Base-by-base conservation (phyloP, 2,888 invertebrate genomes). In the Zaprionus bogoriensis region DNA sequence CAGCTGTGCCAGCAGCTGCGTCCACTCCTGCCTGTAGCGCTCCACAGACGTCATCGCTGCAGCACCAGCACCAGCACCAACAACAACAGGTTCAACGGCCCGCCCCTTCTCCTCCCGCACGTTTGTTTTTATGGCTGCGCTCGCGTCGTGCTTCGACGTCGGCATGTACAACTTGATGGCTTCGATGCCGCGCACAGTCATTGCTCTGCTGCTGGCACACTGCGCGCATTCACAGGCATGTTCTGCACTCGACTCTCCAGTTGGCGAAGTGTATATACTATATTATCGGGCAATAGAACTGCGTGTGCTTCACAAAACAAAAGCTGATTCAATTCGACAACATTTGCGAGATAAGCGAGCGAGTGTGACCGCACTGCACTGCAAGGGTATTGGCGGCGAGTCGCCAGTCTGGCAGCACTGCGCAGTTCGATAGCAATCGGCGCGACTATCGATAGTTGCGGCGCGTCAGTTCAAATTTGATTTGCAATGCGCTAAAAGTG, bases 1-100 rank as follows among this genome's bases (percentile, higher is more conserved):
- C 90, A 93, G 64, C 23, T 69, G 78, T 39, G 63, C 55, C n/a
- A 90, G 63, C 12, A 91, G 67, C 46, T 87, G 81, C 3, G 55
- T 54, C 91, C 91, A 91, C 61, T 91, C 91, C 39, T 86, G 83
- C 30, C 90, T 82, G 62, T 90, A 90, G 28, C 89, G 89, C 17
- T 90, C 90, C 27, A 89, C 87, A 6, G 89, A 89, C 39, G 77
- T 89, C 89, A 89, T 89, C 41, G 74, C 80, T 54, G 32, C 27
- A 59, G 51, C 52, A 46, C 44, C 50, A 41, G 17, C 23, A 17
- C 46, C 36, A 44, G 32, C 54, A 32, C 10, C 17, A 41, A 20
- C 68, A 36, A 47, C 62, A 58, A 48, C 60, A 51, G 76, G 58
- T 74, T 76, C 67, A 45, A 63, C 50, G 17, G 48, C 47, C 38